A percentile compares a stretch with the other conserved stretches of the same genome.
phyloP scores from a whole-genome alignment of 2,797 vertebrate genomes.

The Pristis pectinata region DNA sequence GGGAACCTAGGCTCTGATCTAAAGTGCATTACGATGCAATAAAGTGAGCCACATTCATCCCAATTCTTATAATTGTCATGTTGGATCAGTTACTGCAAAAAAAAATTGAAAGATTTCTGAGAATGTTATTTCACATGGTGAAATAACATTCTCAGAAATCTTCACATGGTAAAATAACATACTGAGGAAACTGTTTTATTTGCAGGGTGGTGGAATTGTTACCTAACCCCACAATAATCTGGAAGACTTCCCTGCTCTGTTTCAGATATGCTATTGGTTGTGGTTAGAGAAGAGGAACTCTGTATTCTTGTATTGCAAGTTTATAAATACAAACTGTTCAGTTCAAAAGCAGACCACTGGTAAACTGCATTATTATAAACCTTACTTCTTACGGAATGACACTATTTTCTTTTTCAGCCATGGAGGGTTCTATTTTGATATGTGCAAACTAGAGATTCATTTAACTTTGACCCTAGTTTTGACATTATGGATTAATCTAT shows the following conservation, averaged over 20 bases:
- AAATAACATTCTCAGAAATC: too few relatives aligned
- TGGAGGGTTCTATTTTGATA: neutral
- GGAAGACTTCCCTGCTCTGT: constrained; percentile 39
- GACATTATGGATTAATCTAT: neutral
- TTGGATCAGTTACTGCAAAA: constrained; percentile 13
- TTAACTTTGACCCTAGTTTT: neutral
- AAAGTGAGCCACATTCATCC: neutral
- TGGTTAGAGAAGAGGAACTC: constrained; percentile 53
- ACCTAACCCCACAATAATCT: neutral
- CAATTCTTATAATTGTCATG: constrained; percentile 14
- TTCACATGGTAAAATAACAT: neutral
- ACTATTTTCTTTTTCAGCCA: too few relatives aligned
- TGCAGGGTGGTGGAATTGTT: neutral
- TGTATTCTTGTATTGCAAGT: constrained; percentile 70
- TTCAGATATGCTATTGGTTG: constrained; percentile 49
- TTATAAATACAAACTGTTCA: constrained; percentile 63
- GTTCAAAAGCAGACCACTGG: constrained; percentile 62
- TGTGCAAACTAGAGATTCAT: neutral
- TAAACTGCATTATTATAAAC: neutral
- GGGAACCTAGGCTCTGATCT: constrained; percentile 50
- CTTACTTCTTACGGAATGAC: neutral
- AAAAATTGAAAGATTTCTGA: neutral
- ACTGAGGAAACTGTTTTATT: neutral
- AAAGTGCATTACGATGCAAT: constrained; percentile 49
- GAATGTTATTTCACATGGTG: neutral